Conservation (phyloP, 2,888 invertebrate species). For the Capitulum mitella region DNA sequence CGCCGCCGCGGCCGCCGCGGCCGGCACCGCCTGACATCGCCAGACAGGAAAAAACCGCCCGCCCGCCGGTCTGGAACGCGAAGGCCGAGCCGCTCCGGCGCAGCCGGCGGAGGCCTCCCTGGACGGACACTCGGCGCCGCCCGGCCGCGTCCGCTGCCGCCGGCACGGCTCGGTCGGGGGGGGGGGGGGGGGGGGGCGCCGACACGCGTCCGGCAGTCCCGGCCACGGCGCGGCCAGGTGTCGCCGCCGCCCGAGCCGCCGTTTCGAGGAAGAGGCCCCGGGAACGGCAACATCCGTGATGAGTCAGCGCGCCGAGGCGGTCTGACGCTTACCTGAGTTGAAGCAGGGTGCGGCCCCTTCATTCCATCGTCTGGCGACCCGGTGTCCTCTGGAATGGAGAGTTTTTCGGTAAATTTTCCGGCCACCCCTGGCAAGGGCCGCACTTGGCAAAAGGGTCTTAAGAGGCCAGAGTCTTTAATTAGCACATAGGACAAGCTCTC, state of each 20-base stretch:
- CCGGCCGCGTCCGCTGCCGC: neutral
- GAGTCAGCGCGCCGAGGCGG: neutral
- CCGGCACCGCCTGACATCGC: no score
- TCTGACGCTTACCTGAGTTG: neutral
- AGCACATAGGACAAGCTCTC: no score
- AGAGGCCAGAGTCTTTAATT: no score
- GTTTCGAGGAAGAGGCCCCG: no score
- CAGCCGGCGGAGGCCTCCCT: neutral
- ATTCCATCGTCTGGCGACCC: conserved; percentile 16
- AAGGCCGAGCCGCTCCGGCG: neutral
- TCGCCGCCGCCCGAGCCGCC: no score
- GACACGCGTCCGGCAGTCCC: neutral
- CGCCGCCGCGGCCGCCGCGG: no score
- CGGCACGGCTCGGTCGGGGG: neutral
- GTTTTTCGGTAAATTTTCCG: no score
- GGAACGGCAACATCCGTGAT: no score
- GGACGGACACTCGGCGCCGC: neutral
- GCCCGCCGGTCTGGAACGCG: neutral
- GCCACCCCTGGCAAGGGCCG: no score
- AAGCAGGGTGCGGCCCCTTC: conserved; percentile 13
- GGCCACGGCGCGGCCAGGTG: no score
- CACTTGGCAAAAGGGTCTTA: no score
- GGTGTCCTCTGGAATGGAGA: conserved; percentile 9
- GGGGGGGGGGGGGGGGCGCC: neutral
- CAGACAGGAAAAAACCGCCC: neutral